Conservation (phyloP, 2,113 vertebrate genomes). For the Callipepla californica region DNA sequence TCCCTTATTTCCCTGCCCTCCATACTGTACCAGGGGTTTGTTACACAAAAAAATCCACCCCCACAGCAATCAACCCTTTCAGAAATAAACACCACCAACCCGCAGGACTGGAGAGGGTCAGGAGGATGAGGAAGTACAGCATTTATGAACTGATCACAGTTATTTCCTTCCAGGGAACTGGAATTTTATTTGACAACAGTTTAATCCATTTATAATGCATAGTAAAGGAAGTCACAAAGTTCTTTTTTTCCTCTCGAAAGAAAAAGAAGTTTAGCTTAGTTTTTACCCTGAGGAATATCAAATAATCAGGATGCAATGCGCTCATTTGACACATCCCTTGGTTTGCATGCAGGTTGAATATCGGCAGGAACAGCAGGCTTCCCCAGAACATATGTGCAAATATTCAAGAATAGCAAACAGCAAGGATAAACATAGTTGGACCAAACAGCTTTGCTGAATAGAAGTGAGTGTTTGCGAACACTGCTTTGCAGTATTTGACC, state of each 20-base stretch:
- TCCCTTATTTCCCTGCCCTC: not conserved
- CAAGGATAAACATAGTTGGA: conserved; percentile 57
- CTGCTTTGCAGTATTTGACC: conserved; percentile 38
- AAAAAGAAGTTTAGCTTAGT: not conserved
- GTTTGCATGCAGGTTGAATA: not conserved
- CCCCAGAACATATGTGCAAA: conserved; percentile 69
- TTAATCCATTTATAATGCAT: not conserved
- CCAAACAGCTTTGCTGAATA: not conserved
- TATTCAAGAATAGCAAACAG: conserved; percentile 65
- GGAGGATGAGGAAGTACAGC: not conserved
- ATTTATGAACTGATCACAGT: accelerated
- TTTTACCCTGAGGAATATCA: conserved; percentile 36
- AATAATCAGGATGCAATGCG: not conserved
- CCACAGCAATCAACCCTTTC: not conserved
- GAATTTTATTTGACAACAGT: not conserved
- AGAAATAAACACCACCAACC: not conserved
- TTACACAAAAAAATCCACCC: not conserved
- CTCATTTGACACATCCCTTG: conserved; percentile 9
- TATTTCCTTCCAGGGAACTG: not conserved
- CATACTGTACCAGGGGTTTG: not conserved
- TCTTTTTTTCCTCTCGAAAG: not conserved
- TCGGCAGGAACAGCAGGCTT: conserved; percentile 57
- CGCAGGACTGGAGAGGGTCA: not conserved
- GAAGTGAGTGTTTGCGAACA: conserved; percentile 8
- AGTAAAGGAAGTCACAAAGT: not conserved